Conservation (phyloP, 1,140 invertebrate species). For the Zaprionus nigranus region DNA sequence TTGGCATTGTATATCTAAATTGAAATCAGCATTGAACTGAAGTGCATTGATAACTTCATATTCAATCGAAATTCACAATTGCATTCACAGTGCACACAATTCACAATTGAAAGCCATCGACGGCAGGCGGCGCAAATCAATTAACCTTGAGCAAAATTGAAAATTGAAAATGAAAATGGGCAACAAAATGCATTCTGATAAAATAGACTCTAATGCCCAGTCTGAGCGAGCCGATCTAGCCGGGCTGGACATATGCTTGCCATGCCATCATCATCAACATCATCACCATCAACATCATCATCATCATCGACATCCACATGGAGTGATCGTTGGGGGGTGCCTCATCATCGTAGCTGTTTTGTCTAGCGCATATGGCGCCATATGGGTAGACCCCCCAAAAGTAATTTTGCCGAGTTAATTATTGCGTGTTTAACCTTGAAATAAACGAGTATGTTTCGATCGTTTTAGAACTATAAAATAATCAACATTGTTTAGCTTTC, state of each 20-base stretch:
- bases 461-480: conserved; percentile 80
- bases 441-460: conserved; percentile 64
- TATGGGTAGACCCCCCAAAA: conserved; percentile 47
- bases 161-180: conserved; percentile 56
- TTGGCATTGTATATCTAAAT: conserved; percentile 67
- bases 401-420: conserved; percentile 75
- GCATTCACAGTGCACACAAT: conserved; percentile 54
- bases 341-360: conserved; percentile 11
- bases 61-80: conserved; percentile 60
- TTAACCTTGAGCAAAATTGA: conserved; percentile 74
- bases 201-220: conserved; percentile 49
- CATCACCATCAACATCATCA: conserved; percentile 28
- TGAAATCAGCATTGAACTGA: conserved; percentile 71
- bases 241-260: conserved; percentile 65
- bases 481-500: conserved; percentile 77
- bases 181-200: conserved; percentile 69
- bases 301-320: conserved; percentile 13
- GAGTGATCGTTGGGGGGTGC: not conserved
- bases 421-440: conserved; percentile 79
- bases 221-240: not conserved
- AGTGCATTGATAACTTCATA: conserved; percentile 75
- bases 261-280: conserved; percentile 36
- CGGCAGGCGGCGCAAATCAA: conserved; percentile 36
- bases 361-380: conserved; percentile 36
- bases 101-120: conserved; percentile 47